These are phyloP conservation scores for Dipodomys merriami DNA, from an alignment of 2,113 vertebrate genomes.

Conservation along the genomic window DNA sequence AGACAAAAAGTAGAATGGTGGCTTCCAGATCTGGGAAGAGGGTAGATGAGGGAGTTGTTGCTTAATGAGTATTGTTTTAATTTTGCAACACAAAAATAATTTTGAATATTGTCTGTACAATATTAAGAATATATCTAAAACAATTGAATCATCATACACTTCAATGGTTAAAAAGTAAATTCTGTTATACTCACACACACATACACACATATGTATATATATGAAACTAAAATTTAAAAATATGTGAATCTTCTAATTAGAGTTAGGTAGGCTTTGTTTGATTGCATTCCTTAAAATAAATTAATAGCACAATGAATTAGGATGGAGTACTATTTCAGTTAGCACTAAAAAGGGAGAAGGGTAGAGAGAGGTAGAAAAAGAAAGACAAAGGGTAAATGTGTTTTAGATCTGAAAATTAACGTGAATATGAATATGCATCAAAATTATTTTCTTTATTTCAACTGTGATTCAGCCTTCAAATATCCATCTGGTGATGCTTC, in stretches of 20 bases:
- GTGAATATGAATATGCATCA: background rate
- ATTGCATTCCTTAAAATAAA: background rate
- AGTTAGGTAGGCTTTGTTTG: background rate
- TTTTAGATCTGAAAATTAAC: constrained; percentile 40
- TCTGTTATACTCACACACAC: background rate
- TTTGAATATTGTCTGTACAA: background rate
- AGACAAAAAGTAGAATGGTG: background rate
- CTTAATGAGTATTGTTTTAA: background rate
- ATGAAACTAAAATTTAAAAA: background rate
- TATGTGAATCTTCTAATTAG: background rate
- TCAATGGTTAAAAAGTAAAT: background rate
- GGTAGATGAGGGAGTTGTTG: background rate
- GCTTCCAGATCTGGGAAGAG: background rate
- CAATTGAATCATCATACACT: background rate
- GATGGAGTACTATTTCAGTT: background rate
- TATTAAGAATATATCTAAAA: background rate
- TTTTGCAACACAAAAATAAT: background rate
- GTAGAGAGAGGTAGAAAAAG: background rate
- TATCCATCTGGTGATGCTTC: constrained; percentile 6
- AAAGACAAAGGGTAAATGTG: background rate
- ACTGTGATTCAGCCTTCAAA: constrained; percentile 40
- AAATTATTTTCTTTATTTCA: constrained; percentile 47
- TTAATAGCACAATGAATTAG: background rate
- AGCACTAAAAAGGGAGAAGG: no score
- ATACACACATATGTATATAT: no score